Evolutionary conservation across 2,113 vertebrate species (phyloP).

Genomic region (Cynoglossus semilaevis): DNA sequence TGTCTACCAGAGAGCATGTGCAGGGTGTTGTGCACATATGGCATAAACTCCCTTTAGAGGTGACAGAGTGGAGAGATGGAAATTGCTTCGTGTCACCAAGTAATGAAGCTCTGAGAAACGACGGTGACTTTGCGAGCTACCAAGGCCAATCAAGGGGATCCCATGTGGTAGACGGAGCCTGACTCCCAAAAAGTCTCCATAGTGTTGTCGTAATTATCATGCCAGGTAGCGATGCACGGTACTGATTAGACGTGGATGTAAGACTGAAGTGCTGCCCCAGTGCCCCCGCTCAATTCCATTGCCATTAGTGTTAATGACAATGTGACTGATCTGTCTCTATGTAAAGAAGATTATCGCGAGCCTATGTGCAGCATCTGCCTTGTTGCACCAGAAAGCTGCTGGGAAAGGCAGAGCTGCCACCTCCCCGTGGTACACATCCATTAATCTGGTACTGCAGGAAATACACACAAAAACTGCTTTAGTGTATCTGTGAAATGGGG

Average conservation of each 20-base stretch:
- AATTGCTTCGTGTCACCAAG: slow-evolving; percentile 72
- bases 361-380: slow-evolving; percentile 28
- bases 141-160: slow-evolving; percentile 69
- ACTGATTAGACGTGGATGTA: slow-evolving; percentile 67
- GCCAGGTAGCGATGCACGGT: slow-evolving; percentile 57
- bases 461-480: no score
- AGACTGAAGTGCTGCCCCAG: slow-evolving; percentile 52
- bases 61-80: slow-evolving; percentile 45
- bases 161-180: slow-evolving; percentile 50
- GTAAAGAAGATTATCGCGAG: slow-evolving; percentile 67
- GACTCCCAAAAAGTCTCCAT: slow-evolving; percentile 52
- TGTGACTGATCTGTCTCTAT: slow-evolving; percentile 56
- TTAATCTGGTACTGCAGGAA: no score
- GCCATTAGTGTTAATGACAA: slow-evolving; percentile 66
- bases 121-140: slow-evolving; percentile 66
- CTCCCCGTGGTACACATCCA: no score
- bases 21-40: slow-evolving; percentile 68
- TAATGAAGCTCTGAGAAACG: slow-evolving; percentile 73
- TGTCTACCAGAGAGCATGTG: slow-evolving; percentile 56
- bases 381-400: neutral
- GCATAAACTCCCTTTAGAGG: slow-evolving; percentile 65
- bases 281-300: slow-evolving; percentile 66
- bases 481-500: no score
- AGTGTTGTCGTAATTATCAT: slow-evolving; percentile 71
- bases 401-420: no score